Evolutionary conservation across 2,113 vertebrate genomes (phyloP).

Genomic region (Daubentonia madagascariensis): DNA sequence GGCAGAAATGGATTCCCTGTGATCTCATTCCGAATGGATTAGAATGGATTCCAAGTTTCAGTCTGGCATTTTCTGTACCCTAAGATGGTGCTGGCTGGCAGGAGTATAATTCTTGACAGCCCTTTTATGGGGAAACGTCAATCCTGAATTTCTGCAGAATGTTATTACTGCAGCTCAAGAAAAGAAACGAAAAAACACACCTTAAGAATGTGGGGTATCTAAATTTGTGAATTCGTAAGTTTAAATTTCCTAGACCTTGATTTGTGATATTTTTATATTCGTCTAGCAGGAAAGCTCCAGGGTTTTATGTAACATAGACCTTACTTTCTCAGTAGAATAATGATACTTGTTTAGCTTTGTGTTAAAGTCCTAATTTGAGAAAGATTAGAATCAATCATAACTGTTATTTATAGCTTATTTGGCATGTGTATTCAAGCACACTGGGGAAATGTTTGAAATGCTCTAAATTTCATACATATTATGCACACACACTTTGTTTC

Average conservation of each 20-base stretch:
- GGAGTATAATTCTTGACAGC: not conserved
- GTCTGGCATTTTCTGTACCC: not conserved
- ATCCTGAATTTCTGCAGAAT: not conserved
- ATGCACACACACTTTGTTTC: not conserved
- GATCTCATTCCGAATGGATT: not conserved
- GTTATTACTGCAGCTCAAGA: not conserved
- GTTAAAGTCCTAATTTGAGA: constrained; percentile 24
- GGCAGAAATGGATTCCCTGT: not conserved
- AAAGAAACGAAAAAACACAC: not conserved
- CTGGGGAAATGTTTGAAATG: not conserved
- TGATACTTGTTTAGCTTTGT: not conserved
- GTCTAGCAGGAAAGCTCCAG: not conserved
- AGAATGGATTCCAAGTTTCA: not conserved
- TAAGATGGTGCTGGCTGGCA: accelerated
- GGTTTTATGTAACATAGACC: not conserved
- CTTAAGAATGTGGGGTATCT: not conserved
- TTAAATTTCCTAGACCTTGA: not conserved
- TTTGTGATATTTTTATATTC: not conserved
- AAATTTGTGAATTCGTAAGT: not conserved
- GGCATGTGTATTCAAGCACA: not conserved
- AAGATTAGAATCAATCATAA: not conserved
- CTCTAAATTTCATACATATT: not conserved
- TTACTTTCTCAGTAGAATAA: not conserved
- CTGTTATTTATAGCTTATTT: not conserved
- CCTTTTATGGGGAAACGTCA: too few species aligned